phyloP scores from a whole-genome alignment of 1,140 invertebrate genomes.

The Ostrea denselamellosa region DNA sequence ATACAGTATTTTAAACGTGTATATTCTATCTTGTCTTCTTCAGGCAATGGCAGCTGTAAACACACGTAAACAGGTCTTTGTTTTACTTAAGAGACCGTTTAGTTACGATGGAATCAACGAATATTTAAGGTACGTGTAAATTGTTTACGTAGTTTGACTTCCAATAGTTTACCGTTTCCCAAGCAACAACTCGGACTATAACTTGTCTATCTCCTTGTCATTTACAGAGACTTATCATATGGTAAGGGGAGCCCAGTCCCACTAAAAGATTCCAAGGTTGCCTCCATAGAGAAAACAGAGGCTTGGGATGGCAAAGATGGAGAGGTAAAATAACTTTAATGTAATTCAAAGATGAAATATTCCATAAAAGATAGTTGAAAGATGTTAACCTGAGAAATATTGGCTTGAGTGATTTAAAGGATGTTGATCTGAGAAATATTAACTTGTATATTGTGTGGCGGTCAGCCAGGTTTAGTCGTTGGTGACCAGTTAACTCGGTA shows the following conservation, averaged over 20 bases:
- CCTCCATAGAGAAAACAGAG: slow-evolving; percentile 84
- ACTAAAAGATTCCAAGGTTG: slow-evolving; percentile 91
- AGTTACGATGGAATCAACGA: slow-evolving; percentile 96
- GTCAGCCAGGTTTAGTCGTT: too few species aligned
- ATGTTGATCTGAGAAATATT: too few species aligned
- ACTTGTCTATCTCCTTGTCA: not conserved
- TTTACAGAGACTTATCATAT: slow-evolving; percentile 92
- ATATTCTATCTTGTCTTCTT: slow-evolving; percentile 84
- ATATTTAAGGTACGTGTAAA: slow-evolving; percentile 90
- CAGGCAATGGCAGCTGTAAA: slow-evolving; percentile 98
- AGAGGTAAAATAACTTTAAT: slow-evolving; percentile 83
- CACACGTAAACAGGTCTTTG: slow-evolving; percentile 97
- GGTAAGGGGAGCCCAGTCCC: slow-evolving; percentile 95
- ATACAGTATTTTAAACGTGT: not conserved
- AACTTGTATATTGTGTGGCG: too few species aligned
- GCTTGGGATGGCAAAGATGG: slow-evolving; percentile 99
- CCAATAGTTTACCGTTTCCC: too few species aligned
- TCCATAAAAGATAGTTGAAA: too few species aligned
- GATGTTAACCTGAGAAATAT: too few species aligned
- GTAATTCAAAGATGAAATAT: not conserved
- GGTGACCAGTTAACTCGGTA: too few species aligned
- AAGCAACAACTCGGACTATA: too few species aligned
- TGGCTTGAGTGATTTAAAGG: too few species aligned
- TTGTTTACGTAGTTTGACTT: too few species aligned
- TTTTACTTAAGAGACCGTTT: slow-evolving; percentile 95